phyloP scores from a whole-genome alignment of 2,113 vertebrate species.

The Protomyctophum bolini region DNA sequence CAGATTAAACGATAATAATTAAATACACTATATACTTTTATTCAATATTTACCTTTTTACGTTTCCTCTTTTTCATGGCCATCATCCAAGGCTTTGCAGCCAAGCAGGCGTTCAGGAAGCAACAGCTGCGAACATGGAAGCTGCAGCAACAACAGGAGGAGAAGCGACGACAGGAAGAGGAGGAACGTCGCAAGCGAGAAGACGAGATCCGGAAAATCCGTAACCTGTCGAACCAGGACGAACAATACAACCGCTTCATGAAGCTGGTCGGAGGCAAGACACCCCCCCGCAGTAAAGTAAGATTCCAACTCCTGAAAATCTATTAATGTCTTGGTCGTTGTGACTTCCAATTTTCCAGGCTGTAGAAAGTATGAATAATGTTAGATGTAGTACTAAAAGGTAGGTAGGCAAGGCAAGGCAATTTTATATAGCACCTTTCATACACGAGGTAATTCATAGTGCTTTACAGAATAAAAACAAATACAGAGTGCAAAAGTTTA shows the following conservation, averaged over 20 bases:
- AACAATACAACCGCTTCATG: conserved; percentile 99
- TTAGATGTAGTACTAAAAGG: no score
- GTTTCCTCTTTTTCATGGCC: neutral
- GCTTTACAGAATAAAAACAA: no score
- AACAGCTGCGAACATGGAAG: conserved; percentile 91
- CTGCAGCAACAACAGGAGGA: conserved; percentile 88
- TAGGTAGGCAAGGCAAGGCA: no score
- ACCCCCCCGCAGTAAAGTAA: conserved; percentile 85
- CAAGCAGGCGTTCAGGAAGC: conserved; percentile 89
- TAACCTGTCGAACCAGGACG: conserved; percentile 96
- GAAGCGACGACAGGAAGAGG: conserved; percentile 83
- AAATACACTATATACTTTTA: neutral
- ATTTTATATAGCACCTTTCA: no score
- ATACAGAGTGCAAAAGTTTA: no score
- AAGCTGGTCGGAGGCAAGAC: conserved; percentile 91
- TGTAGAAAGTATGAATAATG: no score
- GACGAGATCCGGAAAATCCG: conserved; percentile 95
- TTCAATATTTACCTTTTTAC: neutral
- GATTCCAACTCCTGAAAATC: neutral
- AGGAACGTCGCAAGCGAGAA: conserved; percentile 91
- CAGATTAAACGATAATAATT: no score
- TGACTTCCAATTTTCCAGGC: no score
- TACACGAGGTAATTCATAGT: no score
- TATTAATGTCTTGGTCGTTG: no score
- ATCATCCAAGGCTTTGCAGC: conserved; percentile 60